Conservation (phyloP, 2,113 vertebrate genomes). For the Papio anubis region DNA sequence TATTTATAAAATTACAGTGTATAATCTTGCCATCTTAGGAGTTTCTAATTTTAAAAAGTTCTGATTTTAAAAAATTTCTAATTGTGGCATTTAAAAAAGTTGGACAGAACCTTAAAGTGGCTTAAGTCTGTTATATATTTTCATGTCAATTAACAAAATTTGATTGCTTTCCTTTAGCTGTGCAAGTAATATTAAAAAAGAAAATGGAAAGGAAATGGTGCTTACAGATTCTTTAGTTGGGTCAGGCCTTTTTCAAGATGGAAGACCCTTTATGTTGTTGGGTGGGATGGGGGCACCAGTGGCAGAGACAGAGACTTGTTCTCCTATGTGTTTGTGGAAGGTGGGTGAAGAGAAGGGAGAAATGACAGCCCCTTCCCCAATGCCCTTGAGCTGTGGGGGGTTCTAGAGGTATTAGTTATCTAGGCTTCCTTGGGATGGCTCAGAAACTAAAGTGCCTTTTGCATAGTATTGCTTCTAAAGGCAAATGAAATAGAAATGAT, state of each 20-base stretch:
- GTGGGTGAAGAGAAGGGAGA: not conserved
- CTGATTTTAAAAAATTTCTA: too few species aligned
- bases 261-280: not conserved
- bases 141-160: not conserved
- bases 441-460: not conserved
- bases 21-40: not conserved
- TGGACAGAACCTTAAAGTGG: not conserved
- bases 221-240: not conserved
- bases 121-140: not conserved
- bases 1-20: not conserved
- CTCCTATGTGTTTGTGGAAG: not conserved
- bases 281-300: not conserved
- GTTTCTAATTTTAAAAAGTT: constrained; percentile 11
- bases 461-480: not conserved
- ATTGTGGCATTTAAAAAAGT: not conserved
- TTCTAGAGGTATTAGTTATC: not conserved
- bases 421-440: not conserved
- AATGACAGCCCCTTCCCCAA: fast-evolving
- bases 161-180: not conserved
- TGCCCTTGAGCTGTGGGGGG: not conserved
- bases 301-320: not conserved
- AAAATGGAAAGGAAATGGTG: not conserved
- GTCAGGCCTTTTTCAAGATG: not conserved
- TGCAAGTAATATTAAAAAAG: not conserved
- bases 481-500: not conserved